phyloP scores from a whole-genome alignment of 2,797 vertebrate species.

The Melanotaenia parkinsoni region DNA sequence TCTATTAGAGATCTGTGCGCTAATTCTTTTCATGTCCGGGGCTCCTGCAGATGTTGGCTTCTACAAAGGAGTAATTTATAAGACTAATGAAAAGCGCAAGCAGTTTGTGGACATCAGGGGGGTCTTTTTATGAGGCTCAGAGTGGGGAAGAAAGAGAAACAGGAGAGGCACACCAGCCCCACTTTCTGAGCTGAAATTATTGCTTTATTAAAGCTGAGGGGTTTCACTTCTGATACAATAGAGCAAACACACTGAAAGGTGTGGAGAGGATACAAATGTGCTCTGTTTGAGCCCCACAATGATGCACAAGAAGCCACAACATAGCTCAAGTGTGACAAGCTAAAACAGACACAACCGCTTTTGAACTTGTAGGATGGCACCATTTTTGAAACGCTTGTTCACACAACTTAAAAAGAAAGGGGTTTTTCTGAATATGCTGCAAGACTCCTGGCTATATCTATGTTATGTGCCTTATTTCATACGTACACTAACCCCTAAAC shows the following conservation, averaged over 20 bases:
- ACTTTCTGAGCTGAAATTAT: slow-evolving; percentile 80
- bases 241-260: slow-evolving; percentile 77
- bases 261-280: slow-evolving; percentile 66
- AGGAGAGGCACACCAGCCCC: slow-evolving; percentile 69
- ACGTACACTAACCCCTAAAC: slow-evolving; percentile 51
- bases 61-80: slow-evolving; percentile 87
- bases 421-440: neutral
- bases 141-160: slow-evolving; percentile 78
- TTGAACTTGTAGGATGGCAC: slow-evolving; percentile 47
- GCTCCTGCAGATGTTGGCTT: slow-evolving; percentile 80
- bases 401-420: neutral
- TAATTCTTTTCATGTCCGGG: slow-evolving; percentile 87
- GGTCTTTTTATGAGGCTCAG: slow-evolving; percentile 77
- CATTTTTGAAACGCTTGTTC: slow-evolving; percentile 51
- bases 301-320: slow-evolving; percentile 59
- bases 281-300: slow-evolving; percentile 62
- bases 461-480: slow-evolving; percentile 36
- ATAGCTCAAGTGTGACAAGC: slow-evolving; percentile 59
- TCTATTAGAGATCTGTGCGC: slow-evolving; percentile 83
- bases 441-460: slow-evolving; percentile 6
- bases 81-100: slow-evolving; percentile 87
- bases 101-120: slow-evolving; percentile 84
- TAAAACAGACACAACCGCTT: slow-evolving; percentile 49
- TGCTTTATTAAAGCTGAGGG: slow-evolving; percentile 80
- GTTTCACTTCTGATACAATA: slow-evolving; percentile 65